Conservation (phyloP, 2,888 invertebrate species). For the Chrysotoxum bicinctum region DNA sequence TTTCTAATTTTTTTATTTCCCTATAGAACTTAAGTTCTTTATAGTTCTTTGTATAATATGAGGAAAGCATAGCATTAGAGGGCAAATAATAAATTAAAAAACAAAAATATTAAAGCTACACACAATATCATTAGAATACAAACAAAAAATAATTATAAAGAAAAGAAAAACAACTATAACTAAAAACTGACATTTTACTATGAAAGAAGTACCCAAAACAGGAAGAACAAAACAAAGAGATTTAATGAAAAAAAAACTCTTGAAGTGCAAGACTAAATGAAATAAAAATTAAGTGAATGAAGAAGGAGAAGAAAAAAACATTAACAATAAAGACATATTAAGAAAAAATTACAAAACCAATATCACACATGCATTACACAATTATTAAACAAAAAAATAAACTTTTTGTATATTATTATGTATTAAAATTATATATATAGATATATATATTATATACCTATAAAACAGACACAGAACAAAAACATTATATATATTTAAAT, state of each 20-base stretch:
- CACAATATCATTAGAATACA: constrained; percentile 72
- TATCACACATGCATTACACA: constrained; percentile 73
- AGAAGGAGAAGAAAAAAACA: neutral
- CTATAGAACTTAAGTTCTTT: constrained; percentile 47
- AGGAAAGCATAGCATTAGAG: constrained; percentile 65
- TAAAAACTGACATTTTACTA: constrained; percentile 66
- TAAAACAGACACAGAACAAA: constrained; percentile 53
- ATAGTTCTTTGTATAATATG: constrained; percentile 43
- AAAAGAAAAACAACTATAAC: constrained; percentile 31
- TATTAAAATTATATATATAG: constrained; percentile 50
- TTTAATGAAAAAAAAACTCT: constrained; percentile 21
- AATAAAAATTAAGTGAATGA: constrained; percentile 11
- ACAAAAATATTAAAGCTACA: constrained; percentile 57
- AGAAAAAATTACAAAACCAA: constrained; percentile 70
- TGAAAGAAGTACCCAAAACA: constrained; percentile 55
- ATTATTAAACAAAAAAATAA: constrained; percentile 63
- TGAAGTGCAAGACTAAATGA: constrained; percentile 13
- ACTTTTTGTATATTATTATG: constrained; percentile 65
- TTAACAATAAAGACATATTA: constrained; percentile 72
- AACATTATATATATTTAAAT: constrained; percentile 66
- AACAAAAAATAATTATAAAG: constrained; percentile 28
- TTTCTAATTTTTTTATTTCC: constrained; percentile 24
- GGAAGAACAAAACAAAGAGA: constrained; percentile 13
- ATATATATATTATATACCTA: constrained; percentile 65
- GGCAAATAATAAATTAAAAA: constrained; percentile 41